Evolutionary conservation across 2,888 invertebrate species (phyloP).

Genomic region (Drosophila hawaiiensis): DNA sequence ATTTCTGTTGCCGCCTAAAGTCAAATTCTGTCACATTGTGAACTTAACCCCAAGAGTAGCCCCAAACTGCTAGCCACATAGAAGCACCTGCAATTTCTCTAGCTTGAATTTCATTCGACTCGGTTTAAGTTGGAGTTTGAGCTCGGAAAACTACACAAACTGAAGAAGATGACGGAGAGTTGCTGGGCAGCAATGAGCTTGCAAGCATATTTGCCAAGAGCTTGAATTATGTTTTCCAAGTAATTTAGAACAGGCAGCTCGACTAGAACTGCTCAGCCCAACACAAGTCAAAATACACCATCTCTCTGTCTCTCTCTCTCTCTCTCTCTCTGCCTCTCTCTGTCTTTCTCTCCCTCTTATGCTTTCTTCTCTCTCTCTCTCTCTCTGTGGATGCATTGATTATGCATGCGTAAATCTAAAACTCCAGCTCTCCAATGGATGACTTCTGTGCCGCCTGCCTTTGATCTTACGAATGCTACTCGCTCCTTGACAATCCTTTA

Average conservation of each 20-base stretch:
- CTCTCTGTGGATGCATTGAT: conserved; percentile 67
- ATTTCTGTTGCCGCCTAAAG: background rate
- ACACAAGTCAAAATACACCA: background rate
- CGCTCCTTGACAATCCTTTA: conserved; percentile 41
- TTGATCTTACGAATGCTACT: conserved; percentile 49
- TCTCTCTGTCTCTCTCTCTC: conserved; percentile 11
- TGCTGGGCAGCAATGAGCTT: conserved; percentile 23
- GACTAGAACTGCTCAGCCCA: conserved; percentile 6
- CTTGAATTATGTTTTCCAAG: conserved; percentile 70
- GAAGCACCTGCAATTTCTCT: background rate
- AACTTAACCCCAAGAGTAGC: background rate
- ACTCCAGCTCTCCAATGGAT: conserved; percentile 48
- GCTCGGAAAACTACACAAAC: background rate
- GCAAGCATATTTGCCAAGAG: conserved; percentile 48
- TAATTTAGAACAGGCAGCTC: conserved; percentile 56
- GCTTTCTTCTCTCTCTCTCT: background rate
- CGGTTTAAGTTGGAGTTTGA: conserved; percentile 6
- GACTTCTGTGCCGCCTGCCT: conserved; percentile 37
- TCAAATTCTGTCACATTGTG: background rate
- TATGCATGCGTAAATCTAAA: conserved; percentile 77
- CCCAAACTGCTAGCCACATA: background rate
- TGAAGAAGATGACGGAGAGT: conserved; percentile 5
- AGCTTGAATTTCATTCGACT: conserved; percentile 13
- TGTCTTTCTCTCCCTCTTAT: conserved; percentile 13
- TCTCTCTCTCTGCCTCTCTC: conserved; percentile 5